Percentiles rank a stretch among this genome's conserved stretches.
phyloP scores from a whole-genome alignment of 2,113 vertebrate species.

The Pachyramphus minor region DNA sequence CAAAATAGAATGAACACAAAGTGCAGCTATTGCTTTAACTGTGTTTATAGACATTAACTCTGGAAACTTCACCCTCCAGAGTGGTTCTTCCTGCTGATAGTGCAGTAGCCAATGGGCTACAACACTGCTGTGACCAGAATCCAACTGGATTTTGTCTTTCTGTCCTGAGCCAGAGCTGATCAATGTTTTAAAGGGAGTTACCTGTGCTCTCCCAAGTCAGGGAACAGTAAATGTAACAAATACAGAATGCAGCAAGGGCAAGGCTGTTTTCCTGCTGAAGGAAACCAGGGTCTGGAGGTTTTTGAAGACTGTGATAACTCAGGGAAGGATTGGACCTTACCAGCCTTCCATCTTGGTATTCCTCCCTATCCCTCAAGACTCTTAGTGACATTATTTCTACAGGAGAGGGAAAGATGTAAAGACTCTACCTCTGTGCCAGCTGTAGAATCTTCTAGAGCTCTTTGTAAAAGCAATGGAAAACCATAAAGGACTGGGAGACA shows the following conservation, averaged over 20 bases:
- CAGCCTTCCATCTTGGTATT: not conserved
- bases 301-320: not conserved
- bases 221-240: not conserved
- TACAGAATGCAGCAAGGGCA: not conserved
- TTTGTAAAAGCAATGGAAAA: not conserved
- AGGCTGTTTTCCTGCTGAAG: not conserved
- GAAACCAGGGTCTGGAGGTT: not conserved
- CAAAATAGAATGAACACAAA: not conserved
- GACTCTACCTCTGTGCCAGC: not conserved
- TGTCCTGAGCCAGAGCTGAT: not conserved
- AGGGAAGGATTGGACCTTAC: not conserved
- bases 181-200: not conserved
- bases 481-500: not conserved
- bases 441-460: not conserved
- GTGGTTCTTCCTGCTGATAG: not conserved
- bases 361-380: accelerated
- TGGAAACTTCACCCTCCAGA: not conserved
- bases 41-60: not conserved
- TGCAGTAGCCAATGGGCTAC: not conserved
- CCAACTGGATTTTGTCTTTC: not conserved
- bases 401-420: not conserved
- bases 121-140: not conserved
- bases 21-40: not conserved
- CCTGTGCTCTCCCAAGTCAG: not conserved
- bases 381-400: not conserved